Evolutionary conservation across 1,140 invertebrate genomes (phyloP), one percentile per base, ranked within the genome.

Genomic region (Drosophila auraria): DNA sequence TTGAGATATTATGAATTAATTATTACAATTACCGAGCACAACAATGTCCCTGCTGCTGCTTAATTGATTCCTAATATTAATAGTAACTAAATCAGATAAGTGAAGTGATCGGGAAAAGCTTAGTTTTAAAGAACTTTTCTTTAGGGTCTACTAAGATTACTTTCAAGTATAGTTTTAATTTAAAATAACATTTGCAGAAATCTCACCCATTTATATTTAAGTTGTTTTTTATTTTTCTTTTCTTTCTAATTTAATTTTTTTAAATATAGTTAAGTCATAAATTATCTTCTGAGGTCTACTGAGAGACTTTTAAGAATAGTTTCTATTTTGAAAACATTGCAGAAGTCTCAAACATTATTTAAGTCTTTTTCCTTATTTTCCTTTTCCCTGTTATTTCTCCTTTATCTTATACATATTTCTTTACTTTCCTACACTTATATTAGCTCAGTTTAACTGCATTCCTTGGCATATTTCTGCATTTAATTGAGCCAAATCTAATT

Each of bases 1-100:
- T 73, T 50, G 40, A 33, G 17, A 51, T 59, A 73, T 73, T 71
- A 71, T 71, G 44, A 71, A 73, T 73, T 72, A 73, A 71, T 72
- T 73, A 72, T 72, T 15, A 61, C 30, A 64, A 68, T 68, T 68
- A 38, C 30, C 42, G 36, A 20, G 63, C 12, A 42, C 4, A 49
- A 33, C 17, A 51, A 42, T 17, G 45, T 53, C 9, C 11, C 5
- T 2, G 12, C 20, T 20, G 47, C 9, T 36, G 23, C n/a, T 17
- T 33, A 51, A 36, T 70, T 68, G 49, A 53, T 68, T 30, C 15
- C 11, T 6, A 5, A 17, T 40, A 15, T 11, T 23, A 3, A 30
- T 1, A n/a, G 20, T 2, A 7, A 12, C 5, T 65, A 45, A 62
- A n/a, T 4, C 2, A 23, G 3, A 42, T 23, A 44, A 56, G 17